These are phyloP conservation scores for Pocota personata DNA, from an alignment of 2,888 invertebrate genomes.

Conservation along the genomic window DNA sequence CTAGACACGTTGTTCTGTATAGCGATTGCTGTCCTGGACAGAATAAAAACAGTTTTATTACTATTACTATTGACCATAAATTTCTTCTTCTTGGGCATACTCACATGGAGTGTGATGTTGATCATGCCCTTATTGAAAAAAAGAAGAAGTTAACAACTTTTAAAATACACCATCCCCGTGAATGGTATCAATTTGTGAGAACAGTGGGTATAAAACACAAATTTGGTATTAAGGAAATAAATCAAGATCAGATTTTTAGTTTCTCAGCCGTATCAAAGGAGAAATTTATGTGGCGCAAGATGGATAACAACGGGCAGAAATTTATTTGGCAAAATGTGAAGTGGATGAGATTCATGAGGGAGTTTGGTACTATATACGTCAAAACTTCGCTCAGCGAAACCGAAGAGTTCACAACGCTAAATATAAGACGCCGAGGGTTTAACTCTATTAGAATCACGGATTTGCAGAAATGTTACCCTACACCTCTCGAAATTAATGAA, in stretches of 20 bases:
- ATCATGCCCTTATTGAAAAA: background rate
- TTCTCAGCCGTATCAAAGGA: too few relatives aligned
- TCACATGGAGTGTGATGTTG: conserved; percentile 12
- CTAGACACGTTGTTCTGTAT: background rate
- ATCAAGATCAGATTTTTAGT: too few relatives aligned
- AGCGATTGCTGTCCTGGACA: background rate
- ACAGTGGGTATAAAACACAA: too few relatives aligned
- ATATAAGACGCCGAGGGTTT: background rate
- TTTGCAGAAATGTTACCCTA: background rate
- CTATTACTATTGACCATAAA: background rate
- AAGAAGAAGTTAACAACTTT: background rate
- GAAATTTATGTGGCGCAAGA: conserved; percentile 16
- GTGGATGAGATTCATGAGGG: too few relatives aligned
- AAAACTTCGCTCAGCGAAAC: too few relatives aligned
- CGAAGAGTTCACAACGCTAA: background rate
- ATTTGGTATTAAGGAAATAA: too few relatives aligned
- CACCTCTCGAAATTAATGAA: conserved; percentile 12
- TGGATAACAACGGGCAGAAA: background rate
- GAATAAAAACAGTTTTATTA: conserved; percentile 1
- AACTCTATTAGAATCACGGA: background rate
- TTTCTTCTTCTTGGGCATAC: too few relatives aligned
- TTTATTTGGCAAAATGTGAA: conserved; percentile 4
- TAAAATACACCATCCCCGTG: background rate
- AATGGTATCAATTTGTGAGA: too few relatives aligned
- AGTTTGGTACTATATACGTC: too few relatives aligned